Conservation (phyloP, 1,140 invertebrate genomes). For the Scaptomyza montana region DNA sequence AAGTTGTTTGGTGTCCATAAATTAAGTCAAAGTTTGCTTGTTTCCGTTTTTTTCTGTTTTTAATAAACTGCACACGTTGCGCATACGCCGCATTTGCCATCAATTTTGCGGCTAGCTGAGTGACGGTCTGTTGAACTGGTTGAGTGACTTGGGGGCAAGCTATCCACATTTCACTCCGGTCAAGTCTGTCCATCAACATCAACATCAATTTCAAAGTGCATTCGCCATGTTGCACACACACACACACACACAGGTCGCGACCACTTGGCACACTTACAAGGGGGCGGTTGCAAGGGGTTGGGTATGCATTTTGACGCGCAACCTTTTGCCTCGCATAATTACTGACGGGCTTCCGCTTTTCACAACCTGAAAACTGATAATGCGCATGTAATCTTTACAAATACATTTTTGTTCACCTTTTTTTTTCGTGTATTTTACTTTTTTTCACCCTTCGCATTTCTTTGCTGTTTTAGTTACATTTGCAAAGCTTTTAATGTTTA, state of each 20-base stretch:
- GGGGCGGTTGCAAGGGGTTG: background rate
- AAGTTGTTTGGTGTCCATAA: constrained; percentile 41
- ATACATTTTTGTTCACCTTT: constrained; percentile 40
- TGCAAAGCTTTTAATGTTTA: constrained; percentile 60
- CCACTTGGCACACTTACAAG: constrained; percentile 32
- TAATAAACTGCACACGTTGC: constrained; percentile 78
- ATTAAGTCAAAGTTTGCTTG: constrained; percentile 51
- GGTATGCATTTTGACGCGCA: too few species aligned
- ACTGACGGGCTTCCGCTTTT: constrained; percentile 46
- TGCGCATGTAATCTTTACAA: constrained; percentile 70
- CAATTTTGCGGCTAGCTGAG: constrained; percentile 23
- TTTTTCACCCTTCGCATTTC: background rate
- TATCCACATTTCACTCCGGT: too few species aligned
- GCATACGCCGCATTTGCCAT: constrained; percentile 59
- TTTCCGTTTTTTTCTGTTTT: constrained; percentile 46
- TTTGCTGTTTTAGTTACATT: constrained; percentile 25
- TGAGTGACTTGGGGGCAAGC: background rate
- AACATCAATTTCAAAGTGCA: constrained; percentile 58
- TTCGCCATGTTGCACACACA: constrained; percentile 47
- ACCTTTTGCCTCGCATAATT: constrained; percentile 46
- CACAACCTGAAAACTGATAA: constrained; percentile 41
- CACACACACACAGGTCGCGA: constrained; percentile 37
- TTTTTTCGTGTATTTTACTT: constrained; percentile 9
- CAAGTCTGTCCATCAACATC: constrained; percentile 9
- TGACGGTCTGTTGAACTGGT: background rate